Conservation (phyloP, 2,113 vertebrate genomes). For the Oreochromis aureus region DNA sequence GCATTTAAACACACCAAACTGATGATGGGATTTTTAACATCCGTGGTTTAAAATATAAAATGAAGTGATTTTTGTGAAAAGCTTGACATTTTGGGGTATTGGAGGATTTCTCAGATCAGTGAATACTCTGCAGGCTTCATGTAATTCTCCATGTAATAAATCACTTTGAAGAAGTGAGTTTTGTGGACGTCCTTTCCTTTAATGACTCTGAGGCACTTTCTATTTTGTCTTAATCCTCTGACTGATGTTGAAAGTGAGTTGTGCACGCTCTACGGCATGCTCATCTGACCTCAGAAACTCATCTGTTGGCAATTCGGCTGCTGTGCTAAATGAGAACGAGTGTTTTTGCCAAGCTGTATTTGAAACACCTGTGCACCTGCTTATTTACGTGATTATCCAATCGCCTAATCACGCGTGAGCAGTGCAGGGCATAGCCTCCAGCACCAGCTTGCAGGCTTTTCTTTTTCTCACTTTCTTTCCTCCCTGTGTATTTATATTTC, state of each 20-base stretch:
- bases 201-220: not conserved
- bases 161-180: not conserved
- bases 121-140: not conserved
- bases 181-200: not conserved
- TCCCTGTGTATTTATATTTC: not conserved
- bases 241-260: not conserved
- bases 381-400: not conserved
- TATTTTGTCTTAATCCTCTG: conserved; percentile 5
- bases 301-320: not conserved
- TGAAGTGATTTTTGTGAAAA: not conserved
- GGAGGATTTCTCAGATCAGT: not conserved
- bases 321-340: not conserved
- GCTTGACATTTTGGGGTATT: not conserved
- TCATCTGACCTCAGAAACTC: not conserved
- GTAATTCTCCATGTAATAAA: not conserved
- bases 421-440: not conserved
- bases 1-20: not conserved
- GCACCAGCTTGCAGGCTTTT: not conserved
- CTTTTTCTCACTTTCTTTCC: not conserved
- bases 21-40: not conserved
- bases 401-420: not conserved
- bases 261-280: not conserved
- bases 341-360: not conserved
- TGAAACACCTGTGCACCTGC: not conserved
- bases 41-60: not conserved